phyloP scores from a whole-genome alignment of 2,797 vertebrate genomes.

The Lagorchestes hirsutus region DNA sequence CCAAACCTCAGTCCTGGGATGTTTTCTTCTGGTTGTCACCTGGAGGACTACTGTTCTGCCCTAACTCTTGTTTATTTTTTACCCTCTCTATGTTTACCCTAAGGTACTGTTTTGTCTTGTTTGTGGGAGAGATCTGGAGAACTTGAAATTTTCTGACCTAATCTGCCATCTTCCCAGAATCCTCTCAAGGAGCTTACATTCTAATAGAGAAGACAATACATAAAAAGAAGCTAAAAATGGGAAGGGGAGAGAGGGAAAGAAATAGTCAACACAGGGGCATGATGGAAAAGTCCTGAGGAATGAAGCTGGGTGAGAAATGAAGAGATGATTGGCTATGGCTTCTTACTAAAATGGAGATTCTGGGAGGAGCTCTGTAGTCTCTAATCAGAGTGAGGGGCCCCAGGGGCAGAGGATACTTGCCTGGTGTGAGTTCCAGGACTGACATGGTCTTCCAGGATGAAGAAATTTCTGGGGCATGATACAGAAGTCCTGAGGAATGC shows the following conservation, averaged over 20 bases:
- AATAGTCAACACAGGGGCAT: neutral
- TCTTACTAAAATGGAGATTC: neutral
- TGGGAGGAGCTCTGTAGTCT: neutral
- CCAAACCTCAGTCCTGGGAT: no score
- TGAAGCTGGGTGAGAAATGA: neutral
- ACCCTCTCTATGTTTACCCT: no score
- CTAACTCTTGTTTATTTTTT: no score
- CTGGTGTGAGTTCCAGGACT: neutral
- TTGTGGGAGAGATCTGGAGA: no score
- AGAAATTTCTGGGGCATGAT: neutral
- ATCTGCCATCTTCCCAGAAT: neutral
- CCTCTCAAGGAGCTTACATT: neutral
- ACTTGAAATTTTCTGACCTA: no score
- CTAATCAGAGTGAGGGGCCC: neutral
- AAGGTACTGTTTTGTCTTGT: no score
- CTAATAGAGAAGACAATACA: neutral
- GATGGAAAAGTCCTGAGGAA: neutral
- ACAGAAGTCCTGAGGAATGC: neutral
- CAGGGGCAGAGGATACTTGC: neutral
- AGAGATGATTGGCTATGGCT: neutral
- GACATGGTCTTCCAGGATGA: neutral
- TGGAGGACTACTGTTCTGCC: no score
- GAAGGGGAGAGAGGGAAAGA: neutral
- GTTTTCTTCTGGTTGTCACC: no score
- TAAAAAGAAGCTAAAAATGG: neutral